These are phyloP conservation scores for Selenia dentaria DNA, from an alignment of 2,888 invertebrate genomes.

Conservation along the genomic window DNA sequence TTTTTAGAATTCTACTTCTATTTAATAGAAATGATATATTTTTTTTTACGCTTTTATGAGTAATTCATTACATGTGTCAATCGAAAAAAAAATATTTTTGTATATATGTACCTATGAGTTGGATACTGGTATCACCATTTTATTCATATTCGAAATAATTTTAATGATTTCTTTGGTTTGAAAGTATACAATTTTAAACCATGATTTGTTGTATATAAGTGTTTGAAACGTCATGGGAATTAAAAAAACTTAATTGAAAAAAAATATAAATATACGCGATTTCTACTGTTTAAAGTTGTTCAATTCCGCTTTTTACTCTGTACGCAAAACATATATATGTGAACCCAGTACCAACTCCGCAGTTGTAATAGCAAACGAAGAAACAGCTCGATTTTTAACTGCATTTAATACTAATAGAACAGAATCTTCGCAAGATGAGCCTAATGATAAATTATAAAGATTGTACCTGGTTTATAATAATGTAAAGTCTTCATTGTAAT, in stretches of 20 bases:
- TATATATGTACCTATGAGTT: not conserved
- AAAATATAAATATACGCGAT: no score
- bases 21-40: constrained; percentile 74
- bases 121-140: constrained; percentile 7
- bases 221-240: no score
- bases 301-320: no score
- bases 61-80: constrained; percentile 49
- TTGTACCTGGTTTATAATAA: constrained; percentile 83
- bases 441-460: constrained; percentile 64
- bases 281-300: no score
- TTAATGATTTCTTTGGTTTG: no score
- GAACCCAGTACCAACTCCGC: constrained; percentile 12
- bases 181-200: no score
- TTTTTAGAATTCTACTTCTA: constrained; percentile 67
- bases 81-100: not conserved
- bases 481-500: constrained; percentile 76
- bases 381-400: no score
- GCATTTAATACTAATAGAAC: constrained; percentile 29
- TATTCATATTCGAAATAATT: not conserved
- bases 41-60: constrained; percentile 78
- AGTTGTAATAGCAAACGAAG: no score
- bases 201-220: no score
- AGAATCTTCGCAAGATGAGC: constrained; percentile 49
- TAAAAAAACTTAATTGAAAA: no score
- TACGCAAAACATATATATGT: no score